These are phyloP conservation scores for Papilio polyxenes DNA, from an alignment of 1,140 invertebrate species.

Conservation along the genomic window DNA sequence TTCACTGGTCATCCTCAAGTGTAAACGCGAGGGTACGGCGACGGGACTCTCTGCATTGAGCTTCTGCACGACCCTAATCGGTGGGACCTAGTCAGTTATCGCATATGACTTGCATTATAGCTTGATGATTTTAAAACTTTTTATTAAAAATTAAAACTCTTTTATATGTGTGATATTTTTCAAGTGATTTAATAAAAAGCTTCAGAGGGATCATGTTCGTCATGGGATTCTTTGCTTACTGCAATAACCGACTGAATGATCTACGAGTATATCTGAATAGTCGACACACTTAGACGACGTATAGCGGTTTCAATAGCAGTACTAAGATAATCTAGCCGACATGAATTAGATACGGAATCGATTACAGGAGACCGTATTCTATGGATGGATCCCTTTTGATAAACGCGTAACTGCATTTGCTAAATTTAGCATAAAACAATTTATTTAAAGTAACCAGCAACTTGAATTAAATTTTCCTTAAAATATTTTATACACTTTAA, in stretches of 20 bases:
- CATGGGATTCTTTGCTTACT: background rate
- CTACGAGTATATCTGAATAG: conserved; percentile 20
- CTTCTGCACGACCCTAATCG: no score
- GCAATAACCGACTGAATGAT: conserved; percentile 7
- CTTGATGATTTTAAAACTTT: background rate
- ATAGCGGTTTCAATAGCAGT: background rate
- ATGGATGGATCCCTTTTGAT: background rate
- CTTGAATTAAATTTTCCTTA: background rate
- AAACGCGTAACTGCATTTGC: background rate
- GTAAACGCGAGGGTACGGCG: no score
- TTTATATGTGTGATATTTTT: no score
- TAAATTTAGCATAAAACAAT: background rate
- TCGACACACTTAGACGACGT: conserved; percentile 10
- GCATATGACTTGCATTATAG: no score
- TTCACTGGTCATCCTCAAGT: no score
- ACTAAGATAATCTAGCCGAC: conserved; percentile 9
- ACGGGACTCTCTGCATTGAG: no score
- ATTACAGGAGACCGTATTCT: conserved; percentile 4
- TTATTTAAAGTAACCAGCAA: background rate
- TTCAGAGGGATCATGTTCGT: conserved; percentile 3
- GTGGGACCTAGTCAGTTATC: no score
- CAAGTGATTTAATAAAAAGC: background rate
- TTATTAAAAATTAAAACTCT: no score
- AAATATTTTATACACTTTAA: background rate
- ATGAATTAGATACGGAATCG: conserved; percentile 6